Conservation (phyloP, 2,888 invertebrate genomes). For the Sinhomidia bicolor region DNA sequence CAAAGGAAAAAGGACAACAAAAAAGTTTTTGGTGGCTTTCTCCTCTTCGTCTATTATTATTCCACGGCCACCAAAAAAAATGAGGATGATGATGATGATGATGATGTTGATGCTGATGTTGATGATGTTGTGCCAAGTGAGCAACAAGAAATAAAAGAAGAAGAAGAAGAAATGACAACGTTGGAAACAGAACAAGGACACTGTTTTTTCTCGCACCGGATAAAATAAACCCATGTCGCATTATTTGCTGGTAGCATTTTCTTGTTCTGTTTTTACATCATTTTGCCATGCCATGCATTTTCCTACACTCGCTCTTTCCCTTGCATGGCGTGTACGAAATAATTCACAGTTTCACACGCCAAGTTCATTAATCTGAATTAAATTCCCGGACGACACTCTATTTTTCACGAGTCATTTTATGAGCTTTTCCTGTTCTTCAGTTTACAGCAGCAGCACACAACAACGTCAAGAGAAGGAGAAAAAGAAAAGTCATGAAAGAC, state of each 20-base stretch:
- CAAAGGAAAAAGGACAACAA: background rate
- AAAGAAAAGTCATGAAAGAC: background rate
- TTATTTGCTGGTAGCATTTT: background rate
- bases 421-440: background rate
- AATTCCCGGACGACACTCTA: slow-evolving; percentile 52
- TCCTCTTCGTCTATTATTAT: background rate
- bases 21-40: background rate
- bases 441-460: background rate
- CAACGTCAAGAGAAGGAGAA: background rate
- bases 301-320: slow-evolving; percentile 11
- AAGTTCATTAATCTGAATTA: slow-evolving; percentile 77
- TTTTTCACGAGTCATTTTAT: slow-evolving; percentile 53
- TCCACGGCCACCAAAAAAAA: background rate
- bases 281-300: background rate
- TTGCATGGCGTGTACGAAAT: slow-evolving; percentile 50
- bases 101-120: background rate
- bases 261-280: background rate
- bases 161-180: background rate
- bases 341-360: slow-evolving; percentile 76
- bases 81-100: background rate
- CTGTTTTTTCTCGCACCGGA: slow-evolving; percentile 11
- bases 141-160: background rate
- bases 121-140: background rate
- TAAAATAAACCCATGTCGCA: slow-evolving; percentile 22
- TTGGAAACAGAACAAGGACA: background rate